A percentile compares a stretch with the other conserved stretches of the same genome.
Evolutionary conservation across 2,888 invertebrate species (phyloP).

Genomic region (Tiphia femorata): DNA sequence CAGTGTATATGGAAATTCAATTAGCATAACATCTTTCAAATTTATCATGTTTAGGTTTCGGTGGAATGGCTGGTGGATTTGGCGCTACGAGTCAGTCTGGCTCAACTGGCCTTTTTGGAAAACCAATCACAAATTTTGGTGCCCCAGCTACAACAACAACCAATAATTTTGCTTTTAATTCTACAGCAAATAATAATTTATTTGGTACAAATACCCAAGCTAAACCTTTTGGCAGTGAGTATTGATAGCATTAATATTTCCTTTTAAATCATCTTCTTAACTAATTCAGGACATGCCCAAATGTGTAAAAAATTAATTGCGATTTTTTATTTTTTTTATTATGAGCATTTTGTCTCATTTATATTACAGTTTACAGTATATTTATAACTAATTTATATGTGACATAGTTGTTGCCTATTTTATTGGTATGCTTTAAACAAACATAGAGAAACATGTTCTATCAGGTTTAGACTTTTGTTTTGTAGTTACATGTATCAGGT

Average conservation of each 20-base stretch:
- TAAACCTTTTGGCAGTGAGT: constrained; percentile 69
- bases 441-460: too few species aligned
- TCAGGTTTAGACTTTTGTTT: too few species aligned
- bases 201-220: constrained; percentile 68
- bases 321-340: too few species aligned
- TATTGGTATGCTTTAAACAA: too few species aligned
- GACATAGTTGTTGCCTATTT: too few species aligned
- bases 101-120: constrained; percentile 77
- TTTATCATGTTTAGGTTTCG: constrained; percentile 74
- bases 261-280: too few species aligned
- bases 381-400: too few species aligned
- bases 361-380: too few species aligned
- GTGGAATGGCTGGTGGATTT: constrained; percentile 70
- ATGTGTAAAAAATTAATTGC: too few species aligned
- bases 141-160: constrained; percentile 70
- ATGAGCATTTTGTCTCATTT: too few species aligned
- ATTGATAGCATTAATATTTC: too few species aligned
- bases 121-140: constrained; percentile 76
- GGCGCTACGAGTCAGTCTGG: constrained; percentile 72
- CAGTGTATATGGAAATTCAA: not conserved
- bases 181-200: constrained; percentile 63
- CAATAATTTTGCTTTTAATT: constrained; percentile 67
- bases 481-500: not conserved
- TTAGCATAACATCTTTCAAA: not conserved
- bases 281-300: too few species aligned